Evolutionary conservation across 2,888 invertebrate genomes (phyloP).

Genomic region (Ichneumon xanthorius): DNA sequence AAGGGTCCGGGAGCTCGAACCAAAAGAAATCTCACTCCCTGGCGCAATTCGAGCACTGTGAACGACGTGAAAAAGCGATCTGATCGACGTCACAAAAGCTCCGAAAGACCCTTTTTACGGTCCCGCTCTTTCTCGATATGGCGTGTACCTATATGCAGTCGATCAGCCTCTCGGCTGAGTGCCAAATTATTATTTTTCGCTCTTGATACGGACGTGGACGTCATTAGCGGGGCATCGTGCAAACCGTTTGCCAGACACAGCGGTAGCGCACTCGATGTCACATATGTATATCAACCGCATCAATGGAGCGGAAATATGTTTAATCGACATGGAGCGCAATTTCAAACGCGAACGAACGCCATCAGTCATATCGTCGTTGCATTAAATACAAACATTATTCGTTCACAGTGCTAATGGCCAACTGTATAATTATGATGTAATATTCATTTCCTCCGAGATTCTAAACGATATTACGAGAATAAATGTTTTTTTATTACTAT

Average conservation of each 20-base stretch:
- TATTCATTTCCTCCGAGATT: constrained; percentile 38
- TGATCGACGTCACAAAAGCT: constrained; percentile 74
- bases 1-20: constrained; percentile 17
- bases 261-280: constrained; percentile 54
- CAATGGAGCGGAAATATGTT: constrained; percentile 59
- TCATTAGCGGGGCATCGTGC: constrained; percentile 45
- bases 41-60: constrained; percentile 21
- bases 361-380: constrained; percentile 27
- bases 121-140: constrained; percentile 21
- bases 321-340: constrained; percentile 59
- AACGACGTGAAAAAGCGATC: constrained; percentile 67
- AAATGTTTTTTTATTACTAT: constrained; percentile 45
- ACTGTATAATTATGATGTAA: constrained; percentile 35
- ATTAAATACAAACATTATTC: constrained; percentile 38
- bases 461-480: not conserved
- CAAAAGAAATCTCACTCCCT: constrained; percentile 38
- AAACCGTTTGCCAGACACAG: constrained; percentile 41
- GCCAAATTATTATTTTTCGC: constrained; percentile 76
- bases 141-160: not conserved
- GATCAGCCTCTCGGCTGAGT: constrained; percentile 71
- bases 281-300: constrained; percentile 62
- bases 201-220: constrained; percentile 52
- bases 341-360: constrained; percentile 47
- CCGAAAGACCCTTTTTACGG: constrained; percentile 57
- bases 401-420: constrained; percentile 22